A percentile compares a stretch with the other conserved stretches of the same genome.
Conservation (phyloP, 2,797 vertebrate genomes). For the Sebastolobus alascanus region DNA sequence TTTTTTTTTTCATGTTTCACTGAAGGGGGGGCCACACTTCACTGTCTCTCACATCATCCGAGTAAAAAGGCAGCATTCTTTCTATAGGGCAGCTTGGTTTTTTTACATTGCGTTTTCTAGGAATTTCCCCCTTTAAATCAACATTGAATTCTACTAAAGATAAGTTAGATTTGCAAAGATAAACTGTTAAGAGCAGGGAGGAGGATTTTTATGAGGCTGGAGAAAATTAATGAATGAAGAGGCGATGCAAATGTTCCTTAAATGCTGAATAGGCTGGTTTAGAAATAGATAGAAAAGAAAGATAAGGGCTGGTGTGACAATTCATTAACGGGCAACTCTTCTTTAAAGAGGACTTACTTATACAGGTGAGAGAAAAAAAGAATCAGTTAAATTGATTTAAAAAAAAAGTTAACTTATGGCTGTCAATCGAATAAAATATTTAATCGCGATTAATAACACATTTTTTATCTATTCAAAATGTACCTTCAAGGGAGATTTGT, state of each 20-base stretch:
- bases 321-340: neutral
- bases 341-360: neutral
- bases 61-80: neutral
- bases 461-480: too few species aligned
- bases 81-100: neutral
- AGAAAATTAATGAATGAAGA: conserved; percentile 32
- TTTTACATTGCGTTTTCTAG: neutral
- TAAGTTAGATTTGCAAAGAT: conserved; percentile 24
- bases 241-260: conserved; percentile 14
- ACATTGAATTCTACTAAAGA: conserved; percentile 9
- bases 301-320: neutral
- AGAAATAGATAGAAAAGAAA: neutral
- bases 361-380: neutral
- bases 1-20: conserved; percentile 18
- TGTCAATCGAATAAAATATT: too few species aligned
- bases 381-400: neutral
- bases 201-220: conserved; percentile 13
- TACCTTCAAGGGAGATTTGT: too few species aligned
- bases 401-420: neutral
- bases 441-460: too few species aligned
- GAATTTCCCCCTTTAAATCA: conserved; percentile 2
- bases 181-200: conserved; percentile 8
- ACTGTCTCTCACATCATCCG: neutral
- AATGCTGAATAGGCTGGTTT: conserved; percentile 36
- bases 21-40: conserved; percentile 21